A percentile compares a stretch with the other conserved stretches of the same genome.
Conservation (phyloP, 2,797 vertebrate genomes). For the Sphaeramia orbicularis region DNA sequence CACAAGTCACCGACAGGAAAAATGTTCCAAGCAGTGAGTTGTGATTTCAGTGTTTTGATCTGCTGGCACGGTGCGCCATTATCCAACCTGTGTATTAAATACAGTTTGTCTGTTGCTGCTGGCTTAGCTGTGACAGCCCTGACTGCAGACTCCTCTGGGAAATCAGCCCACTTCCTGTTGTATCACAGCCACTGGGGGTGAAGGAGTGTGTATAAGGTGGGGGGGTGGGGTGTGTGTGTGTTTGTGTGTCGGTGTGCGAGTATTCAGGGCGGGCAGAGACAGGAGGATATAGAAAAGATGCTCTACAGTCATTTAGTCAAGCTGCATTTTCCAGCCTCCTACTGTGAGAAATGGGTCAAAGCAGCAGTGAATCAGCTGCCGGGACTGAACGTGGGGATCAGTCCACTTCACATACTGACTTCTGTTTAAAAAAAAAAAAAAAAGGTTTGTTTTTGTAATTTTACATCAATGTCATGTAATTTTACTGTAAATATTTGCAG, state of each 20-base stretch:
- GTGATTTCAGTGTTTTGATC: constrained; percentile 46
- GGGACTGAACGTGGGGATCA: constrained; percentile 38
- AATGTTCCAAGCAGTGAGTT: constrained; percentile 23
- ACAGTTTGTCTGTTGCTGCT: constrained; percentile 61
- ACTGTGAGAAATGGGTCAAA: constrained; percentile 72
- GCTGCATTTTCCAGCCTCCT: constrained; percentile 58
- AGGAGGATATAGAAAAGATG: constrained; percentile 46
- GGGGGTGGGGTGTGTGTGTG: no score
- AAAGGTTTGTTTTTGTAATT: no score
- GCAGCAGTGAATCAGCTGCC: constrained; percentile 48
- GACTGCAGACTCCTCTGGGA: constrained; percentile 76
- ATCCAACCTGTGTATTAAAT: constrained; percentile 57
- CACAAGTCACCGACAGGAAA: constrained; percentile 21
- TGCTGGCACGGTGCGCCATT: constrained; percentile 35
- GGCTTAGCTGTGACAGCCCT: constrained; percentile 61
- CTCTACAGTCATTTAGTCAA: constrained; percentile 59
- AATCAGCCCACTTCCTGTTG: constrained; percentile 77
- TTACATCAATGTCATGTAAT: not conserved
- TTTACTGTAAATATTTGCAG: not conserved
- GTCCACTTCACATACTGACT: constrained; percentile 17
- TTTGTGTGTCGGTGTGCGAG: constrained; percentile 17
- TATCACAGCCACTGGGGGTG: constrained; percentile 60
- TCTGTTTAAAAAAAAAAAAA: not conserved
- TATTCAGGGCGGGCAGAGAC: constrained; percentile 17
- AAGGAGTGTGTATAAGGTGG: constrained; percentile 43